Base-by-base conservation (phyloP, 2,888 invertebrate species). In the Fissipunctia ypsillon region DNA sequence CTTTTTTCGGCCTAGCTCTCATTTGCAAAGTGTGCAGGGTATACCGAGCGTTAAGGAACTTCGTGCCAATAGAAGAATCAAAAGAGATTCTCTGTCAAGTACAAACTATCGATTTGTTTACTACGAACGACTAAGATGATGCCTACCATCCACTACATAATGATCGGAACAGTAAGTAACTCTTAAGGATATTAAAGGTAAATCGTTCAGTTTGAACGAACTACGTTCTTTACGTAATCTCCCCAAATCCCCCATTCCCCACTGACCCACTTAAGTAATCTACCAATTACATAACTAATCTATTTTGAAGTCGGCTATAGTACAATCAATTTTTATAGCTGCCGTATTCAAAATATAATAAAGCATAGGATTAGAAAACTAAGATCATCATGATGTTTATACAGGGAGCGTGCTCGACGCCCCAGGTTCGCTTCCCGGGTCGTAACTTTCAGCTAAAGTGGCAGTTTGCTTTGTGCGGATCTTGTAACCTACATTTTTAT, bases 401-500 rank as follows among this genome's bases (percentile, higher is more conserved):
- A 84, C 75, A 82, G 69, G 84, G 88, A 84, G 89, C 93, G 93
- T 93, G 94, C 91, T 88, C 87, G 88, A 92, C 91, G 88, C 90
- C 81, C 78, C 89, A 89, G 92, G 93, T 93, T 93, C 88, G 84
- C 89, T 94, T 95, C 94, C 94, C 91, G 92, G 82, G 83, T 94
- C 93, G 90, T 95, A 93, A 95, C 89, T 94, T 92, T 88, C 78
- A 77, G 84, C 78, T 83, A 81, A 87, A 85, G 73, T 80, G 87
- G 83, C 84, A 76, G 78, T 87, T 86, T 81, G 76, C 69, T 76
- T 80, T 78, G 75, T 77, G 67, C 78, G 73, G 79, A 83, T 81
- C 64, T 84, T 79, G 72, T 86, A 77, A 78, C 87, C 86, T 73
- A 87, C 50, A 84, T 87, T 87, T 84, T 87, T 82, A 82, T 78